phyloP scores from a whole-genome alignment of 2,888 invertebrate genomes.

The Synergus umbraculus region DNA sequence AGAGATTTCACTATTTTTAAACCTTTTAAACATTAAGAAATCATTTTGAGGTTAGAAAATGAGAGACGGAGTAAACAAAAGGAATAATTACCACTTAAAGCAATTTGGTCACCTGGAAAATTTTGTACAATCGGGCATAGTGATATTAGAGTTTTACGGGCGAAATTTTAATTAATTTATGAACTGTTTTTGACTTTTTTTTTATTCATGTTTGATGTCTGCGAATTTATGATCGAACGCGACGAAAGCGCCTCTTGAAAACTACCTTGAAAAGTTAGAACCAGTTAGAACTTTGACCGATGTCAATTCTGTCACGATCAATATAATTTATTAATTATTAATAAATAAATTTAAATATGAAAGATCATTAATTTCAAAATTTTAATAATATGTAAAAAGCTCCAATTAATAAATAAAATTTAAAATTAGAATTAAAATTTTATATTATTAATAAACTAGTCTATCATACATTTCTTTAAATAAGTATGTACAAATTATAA shows the following conservation, averaged over 20 bases:
- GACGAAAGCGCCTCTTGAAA: slow-evolving; percentile 1
- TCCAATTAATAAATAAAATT: not conserved
- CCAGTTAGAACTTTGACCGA: too few species aligned
- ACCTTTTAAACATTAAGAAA: not conserved
- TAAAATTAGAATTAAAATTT: not conserved
- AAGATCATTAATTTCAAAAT: too few species aligned
- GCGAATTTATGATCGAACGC: not conserved
- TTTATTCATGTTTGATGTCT: not conserved
- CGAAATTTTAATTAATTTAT: not conserved
- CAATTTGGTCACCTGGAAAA: not conserved
- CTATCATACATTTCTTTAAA: not conserved
- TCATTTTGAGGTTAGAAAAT: slow-evolving; percentile 8
- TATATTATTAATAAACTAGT: not conserved
- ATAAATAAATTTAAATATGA: too few species aligned
- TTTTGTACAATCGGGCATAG: slow-evolving; percentile 5
- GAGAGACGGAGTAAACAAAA: not conserved
- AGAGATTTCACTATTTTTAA: not conserved
- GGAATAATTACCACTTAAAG: not conserved
- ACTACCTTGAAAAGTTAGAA: not conserved
- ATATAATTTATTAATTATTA: not conserved
- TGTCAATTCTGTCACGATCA: not conserved
- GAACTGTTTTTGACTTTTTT: not conserved
- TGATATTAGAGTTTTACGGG: not conserved
- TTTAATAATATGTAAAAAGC: too few species aligned
- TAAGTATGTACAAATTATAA: slow-evolving; percentile 4